Conservation (phyloP, 2,888 invertebrate species). For the Acrobasis consociella region DNA sequence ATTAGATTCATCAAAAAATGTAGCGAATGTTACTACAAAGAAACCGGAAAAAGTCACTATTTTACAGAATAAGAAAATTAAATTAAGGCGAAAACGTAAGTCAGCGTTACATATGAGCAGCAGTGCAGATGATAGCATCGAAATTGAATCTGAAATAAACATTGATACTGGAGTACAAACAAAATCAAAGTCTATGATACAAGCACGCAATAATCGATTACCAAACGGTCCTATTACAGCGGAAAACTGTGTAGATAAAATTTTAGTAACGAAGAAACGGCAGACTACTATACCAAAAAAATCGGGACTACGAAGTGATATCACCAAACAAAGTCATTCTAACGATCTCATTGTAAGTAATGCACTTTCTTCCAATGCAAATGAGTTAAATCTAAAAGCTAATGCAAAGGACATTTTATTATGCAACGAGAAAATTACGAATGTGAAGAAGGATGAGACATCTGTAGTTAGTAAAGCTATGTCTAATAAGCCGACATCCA, state of each 20-base stretch:
- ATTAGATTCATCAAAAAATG: not conserved
- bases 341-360: not conserved
- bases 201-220: too few species aligned
- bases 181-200: too few species aligned
- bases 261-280: not conserved
- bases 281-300: not conserved
- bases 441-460: not conserved
- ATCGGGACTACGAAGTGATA: not conserved
- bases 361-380: not conserved
- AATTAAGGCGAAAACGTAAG: constrained; percentile 3
- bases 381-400: not conserved
- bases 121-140: not conserved
- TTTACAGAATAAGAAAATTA: constrained; percentile 4
- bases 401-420: not conserved
- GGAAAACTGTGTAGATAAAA: constrained; percentile 6
- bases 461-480: not conserved
- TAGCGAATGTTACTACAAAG: not conserved
- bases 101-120: not conserved
- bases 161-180: not conserved
- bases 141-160: not conserved
- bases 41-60: not conserved
- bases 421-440: not conserved
- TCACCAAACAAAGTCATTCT: not conserved
- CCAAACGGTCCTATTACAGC: not conserved
- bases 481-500: not conserved